A percentile compares a stretch with the other conserved stretches of the same genome.
Evolutionary conservation across 2,888 invertebrate genomes (phyloP).

Genomic region (Tachina fera): DNA sequence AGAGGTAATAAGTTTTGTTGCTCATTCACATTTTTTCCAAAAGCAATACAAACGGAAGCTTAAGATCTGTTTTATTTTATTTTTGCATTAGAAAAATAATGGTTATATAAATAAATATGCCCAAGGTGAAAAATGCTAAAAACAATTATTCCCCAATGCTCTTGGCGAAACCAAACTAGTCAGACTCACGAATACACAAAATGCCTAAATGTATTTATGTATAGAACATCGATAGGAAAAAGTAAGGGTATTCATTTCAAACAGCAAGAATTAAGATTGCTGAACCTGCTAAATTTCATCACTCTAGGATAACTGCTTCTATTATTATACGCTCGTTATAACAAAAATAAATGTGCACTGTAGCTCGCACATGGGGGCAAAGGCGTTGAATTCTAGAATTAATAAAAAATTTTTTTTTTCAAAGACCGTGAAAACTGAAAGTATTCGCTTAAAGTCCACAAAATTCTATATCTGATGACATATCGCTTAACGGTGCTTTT

Average conservation of each 20-base stretch:
- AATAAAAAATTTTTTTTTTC: too few relatives aligned
- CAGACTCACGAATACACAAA: background rate
- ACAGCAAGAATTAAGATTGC: background rate
- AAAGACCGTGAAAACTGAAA: too few relatives aligned
- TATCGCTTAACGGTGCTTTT: too few relatives aligned
- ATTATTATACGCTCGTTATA: too few relatives aligned
- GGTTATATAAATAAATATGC: constrained; percentile 67
- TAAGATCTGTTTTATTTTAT: constrained; percentile 37
- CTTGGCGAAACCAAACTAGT: constrained; percentile 34
- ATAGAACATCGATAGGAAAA: constrained; percentile 28
- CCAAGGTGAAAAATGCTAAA: constrained; percentile 66
- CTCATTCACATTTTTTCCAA: constrained; percentile 8
- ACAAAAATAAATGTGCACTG: too few relatives aligned
- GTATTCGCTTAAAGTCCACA: too few relatives aligned
- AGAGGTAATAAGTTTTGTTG: constrained; percentile 45
- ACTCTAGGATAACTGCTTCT: too few relatives aligned
- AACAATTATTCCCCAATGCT: constrained; percentile 64
- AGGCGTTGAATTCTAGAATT: too few relatives aligned
- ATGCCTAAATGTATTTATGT: constrained; percentile 26
- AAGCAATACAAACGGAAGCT: background rate
- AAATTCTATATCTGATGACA: too few relatives aligned
- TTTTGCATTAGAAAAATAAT: constrained; percentile 53
- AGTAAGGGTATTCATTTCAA: constrained; percentile 45
- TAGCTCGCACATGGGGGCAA: too few relatives aligned
- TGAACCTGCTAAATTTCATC: too few relatives aligned